Evolutionary conservation across 2,113 vertebrate genomes (phyloP).

Genomic region (Genyomyrus donnyi): DNA sequence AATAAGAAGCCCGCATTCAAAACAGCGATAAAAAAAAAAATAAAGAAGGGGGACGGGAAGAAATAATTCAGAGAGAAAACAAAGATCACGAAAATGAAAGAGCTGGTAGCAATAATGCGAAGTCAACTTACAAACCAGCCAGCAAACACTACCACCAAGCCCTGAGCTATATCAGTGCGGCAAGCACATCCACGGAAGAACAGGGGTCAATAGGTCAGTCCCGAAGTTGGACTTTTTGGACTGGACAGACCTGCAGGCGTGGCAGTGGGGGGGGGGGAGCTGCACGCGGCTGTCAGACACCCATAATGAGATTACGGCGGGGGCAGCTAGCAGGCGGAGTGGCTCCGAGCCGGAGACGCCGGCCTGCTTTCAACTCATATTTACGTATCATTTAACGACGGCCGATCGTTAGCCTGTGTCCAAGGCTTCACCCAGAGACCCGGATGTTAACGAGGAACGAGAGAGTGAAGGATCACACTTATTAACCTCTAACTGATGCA

Average conservation of each 20-base stretch:
- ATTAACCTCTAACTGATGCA: background rate
- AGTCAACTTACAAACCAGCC: too few relatives aligned
- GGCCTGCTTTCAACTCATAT: background rate
- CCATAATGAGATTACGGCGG: background rate
- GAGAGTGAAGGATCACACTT: background rate
- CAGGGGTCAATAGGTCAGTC: background rate
- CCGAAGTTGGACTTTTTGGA: background rate
- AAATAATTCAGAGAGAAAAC: background rate
- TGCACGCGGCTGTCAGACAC: background rate
- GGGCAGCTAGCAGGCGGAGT: background rate
- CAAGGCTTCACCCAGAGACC: background rate
- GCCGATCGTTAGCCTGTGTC: background rate
- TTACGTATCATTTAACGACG: background rate
- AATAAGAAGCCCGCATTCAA: background rate
- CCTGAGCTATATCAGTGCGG: background rate
- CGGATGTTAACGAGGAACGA: background rate
- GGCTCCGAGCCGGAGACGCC: background rate
- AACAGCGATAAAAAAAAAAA: background rate
- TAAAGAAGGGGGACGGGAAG: background rate
- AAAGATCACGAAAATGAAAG: background rate
- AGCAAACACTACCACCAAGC: background rate
- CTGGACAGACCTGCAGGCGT: background rate
- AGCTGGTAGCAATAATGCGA: background rate
- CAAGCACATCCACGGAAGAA: background rate
- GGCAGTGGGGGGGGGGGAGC: background rate